Evolutionary conservation across 2,113 vertebrate species (phyloP), one percentile per base, ranked within the genome.

Genomic region (Glaucomys volans): DNA sequence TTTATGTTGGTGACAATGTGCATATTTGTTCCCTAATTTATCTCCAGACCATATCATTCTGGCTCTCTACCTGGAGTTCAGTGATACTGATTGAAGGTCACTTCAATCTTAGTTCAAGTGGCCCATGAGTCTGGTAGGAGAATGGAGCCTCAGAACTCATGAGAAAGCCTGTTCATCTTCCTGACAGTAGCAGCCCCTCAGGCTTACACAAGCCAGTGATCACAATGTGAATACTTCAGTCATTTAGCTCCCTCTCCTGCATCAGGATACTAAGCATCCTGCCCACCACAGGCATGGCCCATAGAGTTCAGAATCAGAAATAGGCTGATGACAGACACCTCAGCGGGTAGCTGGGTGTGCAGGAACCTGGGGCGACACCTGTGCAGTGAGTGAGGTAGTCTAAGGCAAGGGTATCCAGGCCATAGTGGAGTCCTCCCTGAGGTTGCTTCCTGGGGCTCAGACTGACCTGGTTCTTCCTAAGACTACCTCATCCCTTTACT

Each of bases 371-470:
- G 0, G 2, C 11, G 50, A 2, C 28, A 90, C 91, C 86, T 81
- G 84, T 44, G 52, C 5, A 42, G 0, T 76, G 44, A 50, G 28
- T 0, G 0, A 96, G 72, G 22, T 40, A 14, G n/a, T 17, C 1
- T 0, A 79, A 35, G 32, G 75, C 32, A 4, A 62, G 20, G 26
- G 44, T 30, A 1, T 6, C 14, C 59, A 76, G n/a, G 80, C 76
- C 76, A 40, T 26, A 12, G 37, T 0, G 1, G 0, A 64, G 0
- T 16, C 0, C 4, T n/a, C 2, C 32, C 12, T 0, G 2, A 5
- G 4, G 37, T 35, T 69, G 35, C 35, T 69, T 64, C 35, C 37
- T 7, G 40, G 75, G 40, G 30, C 52, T 32, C 47, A 44, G 11
- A 5, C 4, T 89, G 12, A 54, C 0, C 2, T 0, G 4, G 1